Conservation (phyloP, 2,113 vertebrate genomes). For the Dermatemys mawii region DNA sequence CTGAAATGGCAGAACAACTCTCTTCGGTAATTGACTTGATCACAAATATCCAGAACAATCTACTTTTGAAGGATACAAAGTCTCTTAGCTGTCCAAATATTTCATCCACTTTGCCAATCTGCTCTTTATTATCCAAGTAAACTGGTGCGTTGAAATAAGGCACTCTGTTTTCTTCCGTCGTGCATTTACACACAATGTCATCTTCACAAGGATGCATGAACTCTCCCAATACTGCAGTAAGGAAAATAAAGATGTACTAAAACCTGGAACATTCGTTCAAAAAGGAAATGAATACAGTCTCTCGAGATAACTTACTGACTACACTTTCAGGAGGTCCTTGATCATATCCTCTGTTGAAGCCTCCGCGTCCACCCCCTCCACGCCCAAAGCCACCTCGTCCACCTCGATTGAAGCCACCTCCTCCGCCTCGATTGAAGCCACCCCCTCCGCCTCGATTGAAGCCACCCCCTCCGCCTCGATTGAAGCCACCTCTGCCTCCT, state of each 20-base stretch:
- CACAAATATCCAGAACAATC: background rate
- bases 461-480: conserved; percentile 66
- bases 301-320: conserved; percentile 83
- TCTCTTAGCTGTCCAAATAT: conserved; percentile 97
- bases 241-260: conserved; percentile 3
- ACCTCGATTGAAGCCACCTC: conserved; percentile 72
- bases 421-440: conserved; percentile 45
- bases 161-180: conserved; percentile 94
- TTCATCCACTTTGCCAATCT: conserved; percentile 98
- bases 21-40: background rate
- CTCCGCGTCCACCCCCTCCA: conserved; percentile 81
- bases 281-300: fast-evolving
- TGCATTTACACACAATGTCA: conserved; percentile 94
- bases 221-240: conserved; percentile 88
- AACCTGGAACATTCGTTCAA: background rate
- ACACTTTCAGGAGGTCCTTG: conserved; percentile 95
- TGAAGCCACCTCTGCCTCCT: conserved; percentile 71
- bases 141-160: conserved; percentile 98
- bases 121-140: conserved; percentile 98
- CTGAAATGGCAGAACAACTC: background rate
- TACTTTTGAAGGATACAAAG: conserved; percentile 93
- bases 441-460: conserved; percentile 67
- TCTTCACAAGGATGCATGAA: conserved; percentile 98
- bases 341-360: conserved; percentile 91
- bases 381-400: conserved; percentile 65